These are phyloP conservation scores for Oligia strigilis DNA, from an alignment of 2,888 invertebrate species.

Conservation along the genomic window DNA sequence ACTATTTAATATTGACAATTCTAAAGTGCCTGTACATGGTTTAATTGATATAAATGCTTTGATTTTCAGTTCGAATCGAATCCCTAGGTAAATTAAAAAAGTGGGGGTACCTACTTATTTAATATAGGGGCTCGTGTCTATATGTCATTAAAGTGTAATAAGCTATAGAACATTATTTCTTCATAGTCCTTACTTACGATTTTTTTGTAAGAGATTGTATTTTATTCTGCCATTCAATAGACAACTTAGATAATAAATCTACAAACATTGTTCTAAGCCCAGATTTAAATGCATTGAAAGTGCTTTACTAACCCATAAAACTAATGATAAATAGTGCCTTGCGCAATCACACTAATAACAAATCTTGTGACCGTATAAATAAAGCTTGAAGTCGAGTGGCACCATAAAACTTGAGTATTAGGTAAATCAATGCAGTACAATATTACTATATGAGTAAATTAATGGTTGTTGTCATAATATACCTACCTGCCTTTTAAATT, in stretches of 20 bases:
- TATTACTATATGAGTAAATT: not conserved
- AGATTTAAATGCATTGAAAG: constrained; percentile 20
- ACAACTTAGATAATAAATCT: constrained; percentile 20
- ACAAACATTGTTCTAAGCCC: constrained; percentile 15
- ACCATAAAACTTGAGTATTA: not conserved
- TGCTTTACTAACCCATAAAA: constrained; percentile 32
- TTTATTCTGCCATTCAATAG: not conserved
- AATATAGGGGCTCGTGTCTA: not conserved
- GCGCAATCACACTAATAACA: not conserved
- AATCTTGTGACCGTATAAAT: not conserved
- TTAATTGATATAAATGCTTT: too few relatives aligned
- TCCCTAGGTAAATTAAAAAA: too few relatives aligned
- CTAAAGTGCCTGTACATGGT: too few relatives aligned
- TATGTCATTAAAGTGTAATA: not conserved
- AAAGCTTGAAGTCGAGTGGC: constrained; percentile 16
- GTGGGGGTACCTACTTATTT: not conserved
- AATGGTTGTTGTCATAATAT: constrained; percentile 10
- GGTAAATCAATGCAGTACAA: constrained; percentile 10
- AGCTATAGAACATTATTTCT: not conserved
- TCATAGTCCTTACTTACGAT: not conserved
- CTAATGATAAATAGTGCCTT: not conserved
- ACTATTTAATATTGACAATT: too few relatives aligned
- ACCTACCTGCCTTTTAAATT: not conserved
- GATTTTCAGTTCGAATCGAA: too few relatives aligned
- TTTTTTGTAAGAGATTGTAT: constrained; percentile 7